Conservation (phyloP, 2,888 invertebrate genomes). For the Salticus scenicus region DNA sequence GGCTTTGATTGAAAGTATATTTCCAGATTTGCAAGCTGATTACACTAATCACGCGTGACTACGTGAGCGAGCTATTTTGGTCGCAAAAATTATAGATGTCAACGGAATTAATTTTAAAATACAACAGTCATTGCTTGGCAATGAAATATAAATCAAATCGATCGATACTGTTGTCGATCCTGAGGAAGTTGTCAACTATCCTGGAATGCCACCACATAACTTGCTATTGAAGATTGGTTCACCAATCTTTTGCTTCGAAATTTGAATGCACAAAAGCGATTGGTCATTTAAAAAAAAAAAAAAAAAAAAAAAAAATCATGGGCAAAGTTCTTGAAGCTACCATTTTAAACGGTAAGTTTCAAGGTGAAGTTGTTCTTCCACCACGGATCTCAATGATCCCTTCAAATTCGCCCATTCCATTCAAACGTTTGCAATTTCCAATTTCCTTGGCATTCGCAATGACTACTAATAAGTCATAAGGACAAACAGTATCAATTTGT, state of each 20-base stretch:
- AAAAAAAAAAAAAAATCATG: conserved; percentile 67
- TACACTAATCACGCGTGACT: conserved; percentile 37
- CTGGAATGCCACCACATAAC: conserved; percentile 63
- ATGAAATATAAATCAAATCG: conserved; percentile 55
- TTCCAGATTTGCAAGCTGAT: conserved; percentile 31
- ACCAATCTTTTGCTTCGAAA: conserved; percentile 52
- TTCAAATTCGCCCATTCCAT: conserved; percentile 66
- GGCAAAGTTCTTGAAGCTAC: conserved; percentile 71
- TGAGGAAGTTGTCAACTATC: conserved; percentile 36
- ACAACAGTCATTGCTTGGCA: conserved; percentile 35
- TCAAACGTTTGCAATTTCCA: conserved; percentile 71
- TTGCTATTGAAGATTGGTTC: conserved; percentile 58
- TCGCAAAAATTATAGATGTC: conserved; percentile 69
- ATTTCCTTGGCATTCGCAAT: conserved; percentile 65
- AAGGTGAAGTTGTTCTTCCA: conserved; percentile 68
- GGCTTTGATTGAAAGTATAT: conserved; percentile 43
- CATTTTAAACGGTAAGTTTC: conserved; percentile 60
- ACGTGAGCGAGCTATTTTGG: conserved; percentile 60
- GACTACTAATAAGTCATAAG: conserved; percentile 67
- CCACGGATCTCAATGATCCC: conserved; percentile 69
- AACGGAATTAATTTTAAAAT: conserved; percentile 64
- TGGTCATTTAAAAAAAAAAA: too few species aligned
- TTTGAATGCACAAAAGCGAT: conserved; percentile 67
- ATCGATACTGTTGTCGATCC: conserved; percentile 69
- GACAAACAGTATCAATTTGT: conserved; percentile 32